A percentile compares a stretch with the other conserved stretches of the same genome.
Evolutionary conservation across 1,140 invertebrate genomes (phyloP).

Genomic region (Helicorthomorpha holstii): DNA sequence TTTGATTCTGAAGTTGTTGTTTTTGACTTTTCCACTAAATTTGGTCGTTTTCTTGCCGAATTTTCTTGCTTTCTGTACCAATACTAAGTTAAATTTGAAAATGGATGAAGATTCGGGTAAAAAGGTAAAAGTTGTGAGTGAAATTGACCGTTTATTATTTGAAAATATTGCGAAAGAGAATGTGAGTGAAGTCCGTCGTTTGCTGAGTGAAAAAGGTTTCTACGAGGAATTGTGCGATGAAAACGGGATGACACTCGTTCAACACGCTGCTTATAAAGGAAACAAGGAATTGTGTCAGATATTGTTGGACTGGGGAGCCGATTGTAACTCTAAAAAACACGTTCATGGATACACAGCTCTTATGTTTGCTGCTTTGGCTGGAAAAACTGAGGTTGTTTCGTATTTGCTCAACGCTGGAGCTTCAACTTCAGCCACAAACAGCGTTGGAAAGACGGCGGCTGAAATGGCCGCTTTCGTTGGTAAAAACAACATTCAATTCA

Average conservation of each 20-base stretch:
- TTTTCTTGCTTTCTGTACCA: no score
- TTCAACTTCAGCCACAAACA: constrained; percentile 53
- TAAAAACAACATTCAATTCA: no score
- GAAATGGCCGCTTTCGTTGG: constrained; percentile 98
- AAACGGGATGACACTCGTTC: constrained; percentile 84
- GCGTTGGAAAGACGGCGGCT: constrained; percentile 72
- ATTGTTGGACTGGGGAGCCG: constrained; percentile 79
- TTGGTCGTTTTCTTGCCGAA: no score
- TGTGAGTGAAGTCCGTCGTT: constrained; percentile 19
- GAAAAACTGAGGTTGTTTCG: constrained; percentile 66
- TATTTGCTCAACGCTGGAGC: constrained; percentile 73
- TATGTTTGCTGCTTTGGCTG: constrained; percentile 91
- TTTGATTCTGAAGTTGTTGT: no score
- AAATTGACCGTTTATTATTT: constrained; percentile 11
- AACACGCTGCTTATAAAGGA: constrained; percentile 89
- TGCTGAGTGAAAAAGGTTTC: constrained; percentile 33
- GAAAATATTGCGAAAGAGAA: constrained; percentile 12
- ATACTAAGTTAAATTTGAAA: no score
- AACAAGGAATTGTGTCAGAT: constrained; percentile 74
- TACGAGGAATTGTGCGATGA: constrained; percentile 52
- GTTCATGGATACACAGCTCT: constrained; percentile 82
- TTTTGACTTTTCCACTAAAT: no score
- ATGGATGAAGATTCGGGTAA: no score
- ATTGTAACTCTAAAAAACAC: constrained; percentile 78
- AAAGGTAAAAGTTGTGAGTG: no score